Base-by-base conservation (phyloP, 2,113 vertebrate species). In the Raja brachyura region DNA sequence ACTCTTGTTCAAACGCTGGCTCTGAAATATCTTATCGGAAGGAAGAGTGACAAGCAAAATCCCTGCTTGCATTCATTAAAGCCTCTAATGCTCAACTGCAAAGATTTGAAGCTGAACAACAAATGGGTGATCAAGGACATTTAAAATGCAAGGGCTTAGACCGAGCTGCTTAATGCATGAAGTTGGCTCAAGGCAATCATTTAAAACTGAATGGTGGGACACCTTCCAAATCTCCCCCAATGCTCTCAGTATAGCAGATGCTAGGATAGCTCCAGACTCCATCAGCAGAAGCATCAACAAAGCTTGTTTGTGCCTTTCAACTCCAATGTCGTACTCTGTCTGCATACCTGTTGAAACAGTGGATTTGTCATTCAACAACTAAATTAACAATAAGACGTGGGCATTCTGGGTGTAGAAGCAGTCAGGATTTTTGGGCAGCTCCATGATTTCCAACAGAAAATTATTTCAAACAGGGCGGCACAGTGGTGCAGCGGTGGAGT, bases 41-140 rank as follows among this genome's bases (percentile, higher is more conserved):
- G 90, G 66, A 90, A 18, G 90, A 73, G 11, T 92, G 90, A 92
- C 66, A 70, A 68, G 22, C 90, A 54, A 92, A 92, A 92, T 92
- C 66, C 90, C 68, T 54, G 9, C 2, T 28, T 92, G 73, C 70
- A 92, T 28, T 92, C 90, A 92, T 1, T 74, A 54, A 92, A 92
- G 90, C 68, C 33, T 74, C 90, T 48, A 92, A 73, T 48, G 66
- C 66, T 92, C 68, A 88, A 59, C 61, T 88, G 28, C 28, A 88
- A 66, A 86, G 83, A 59, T 63, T 31, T 86, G 83, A 86, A 63
- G 28, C 61, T 66, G 56, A 33, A 31, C 83, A 88, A 86, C 59
- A 63, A 73, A 54, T 39, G 68, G 10, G 33, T 22, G 48, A 28
- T 14, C 18, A 54, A 74, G 33, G 66, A 92, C 73, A 48, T 92